Conservation (phyloP, 2,888 invertebrate species). For the Callyntrura sp. region DNA sequence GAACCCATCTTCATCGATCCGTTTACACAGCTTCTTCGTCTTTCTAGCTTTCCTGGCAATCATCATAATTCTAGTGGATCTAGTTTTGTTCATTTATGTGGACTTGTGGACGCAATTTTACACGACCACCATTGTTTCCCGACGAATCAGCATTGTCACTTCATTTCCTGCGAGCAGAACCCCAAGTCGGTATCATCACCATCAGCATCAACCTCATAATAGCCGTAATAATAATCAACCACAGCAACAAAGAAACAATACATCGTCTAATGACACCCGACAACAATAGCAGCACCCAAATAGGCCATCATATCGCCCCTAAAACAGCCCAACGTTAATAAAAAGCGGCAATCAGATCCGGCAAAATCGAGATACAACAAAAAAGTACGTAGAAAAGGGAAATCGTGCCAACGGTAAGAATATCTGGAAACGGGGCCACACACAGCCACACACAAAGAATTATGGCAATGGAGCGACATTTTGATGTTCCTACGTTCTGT, state of each 20-base stretch:
- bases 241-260: background rate
- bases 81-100: slow-evolving; percentile 66
- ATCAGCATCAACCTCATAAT: background rate
- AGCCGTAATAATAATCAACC: background rate
- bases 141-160: slow-evolving; percentile 63
- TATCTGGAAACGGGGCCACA: background rate
- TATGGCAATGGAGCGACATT: slow-evolving; percentile 42
- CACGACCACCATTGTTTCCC: slow-evolving; percentile 47
- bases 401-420: background rate
- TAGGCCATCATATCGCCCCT: background rate
- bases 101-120: slow-evolving; percentile 72
- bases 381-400: background rate
- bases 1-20: slow-evolving; percentile 61
- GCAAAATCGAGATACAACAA: background rate
- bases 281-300: background rate
- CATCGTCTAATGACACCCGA: background rate
- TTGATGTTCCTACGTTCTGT: slow-evolving; percentile 55
- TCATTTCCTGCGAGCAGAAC: slow-evolving; percentile 39
- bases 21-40: slow-evolving; percentile 68
- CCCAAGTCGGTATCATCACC: background rate
- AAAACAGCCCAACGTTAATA: background rate
- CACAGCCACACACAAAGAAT: background rate
- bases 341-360: background rate
- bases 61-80: slow-evolving; percentile 69
- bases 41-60: slow-evolving; percentile 72